Conservation (phyloP, 2,888 invertebrate genomes). For the Kuschelorhynchus macadamiae region DNA sequence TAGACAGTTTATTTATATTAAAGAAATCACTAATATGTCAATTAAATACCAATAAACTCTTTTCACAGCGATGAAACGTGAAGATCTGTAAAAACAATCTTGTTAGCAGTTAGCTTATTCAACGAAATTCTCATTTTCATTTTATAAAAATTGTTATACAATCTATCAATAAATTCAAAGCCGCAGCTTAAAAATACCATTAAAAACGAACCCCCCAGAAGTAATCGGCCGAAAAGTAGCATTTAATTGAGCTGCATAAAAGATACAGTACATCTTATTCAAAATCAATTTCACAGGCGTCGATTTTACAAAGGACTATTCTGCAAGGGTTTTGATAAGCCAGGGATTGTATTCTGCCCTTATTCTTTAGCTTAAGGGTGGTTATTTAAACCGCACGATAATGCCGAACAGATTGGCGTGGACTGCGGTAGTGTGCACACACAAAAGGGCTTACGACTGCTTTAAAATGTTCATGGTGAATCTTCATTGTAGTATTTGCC, state of each 20-base stretch:
- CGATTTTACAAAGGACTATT: constrained; percentile 59
- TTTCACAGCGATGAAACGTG: too few relatives aligned
- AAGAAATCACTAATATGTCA: too few relatives aligned
- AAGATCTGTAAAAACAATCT: too few relatives aligned
- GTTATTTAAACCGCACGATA: constrained; percentile 39
- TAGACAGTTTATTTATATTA: too few relatives aligned
- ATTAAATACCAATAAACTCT: too few relatives aligned
- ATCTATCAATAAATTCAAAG: too few relatives aligned
- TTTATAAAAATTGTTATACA: too few relatives aligned
- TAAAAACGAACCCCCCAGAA: constrained; percentile 1
- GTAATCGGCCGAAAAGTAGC: constrained; percentile 54
- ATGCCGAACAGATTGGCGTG: constrained; percentile 34
- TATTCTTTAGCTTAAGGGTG: constrained; percentile 49
- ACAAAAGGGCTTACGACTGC: constrained; percentile 21
- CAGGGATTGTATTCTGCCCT: constrained; percentile 39
- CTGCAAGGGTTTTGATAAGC: constrained; percentile 61
- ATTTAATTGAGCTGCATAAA: constrained; percentile 56
- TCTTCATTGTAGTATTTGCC: constrained; percentile 14
- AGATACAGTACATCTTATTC: constrained; percentile 59
- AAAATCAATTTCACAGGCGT: constrained; percentile 64
- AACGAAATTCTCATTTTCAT: too few relatives aligned
- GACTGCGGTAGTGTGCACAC: constrained; percentile 11
- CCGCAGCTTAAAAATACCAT: too few relatives aligned
- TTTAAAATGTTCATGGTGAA: background rate
- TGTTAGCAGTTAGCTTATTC: too few relatives aligned